phyloP scores from a whole-genome alignment of 2,113 vertebrate genomes.

The Platichthys stellatus region DNA sequence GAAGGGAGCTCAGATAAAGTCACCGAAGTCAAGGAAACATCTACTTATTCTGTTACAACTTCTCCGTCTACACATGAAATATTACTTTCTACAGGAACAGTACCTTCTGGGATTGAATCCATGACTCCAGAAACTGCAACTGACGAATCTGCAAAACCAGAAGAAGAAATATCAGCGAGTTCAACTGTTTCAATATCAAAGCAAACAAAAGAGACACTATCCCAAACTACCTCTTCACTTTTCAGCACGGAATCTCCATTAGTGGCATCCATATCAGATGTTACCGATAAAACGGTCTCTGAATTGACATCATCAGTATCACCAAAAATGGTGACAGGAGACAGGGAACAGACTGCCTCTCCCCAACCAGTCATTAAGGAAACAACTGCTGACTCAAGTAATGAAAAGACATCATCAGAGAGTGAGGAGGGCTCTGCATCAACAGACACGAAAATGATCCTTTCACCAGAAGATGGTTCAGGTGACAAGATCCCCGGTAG shows the following conservation, averaged over 20 bases:
- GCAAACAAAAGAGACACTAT: conserved; percentile 12
- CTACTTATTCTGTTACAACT: conserved; percentile 3
- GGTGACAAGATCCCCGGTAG: neutral
- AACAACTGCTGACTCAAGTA: neutral
- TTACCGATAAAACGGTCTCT: conserved; percentile 2
- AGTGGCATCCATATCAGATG: conserved; percentile 18
- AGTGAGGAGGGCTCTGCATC: conserved; percentile 4
- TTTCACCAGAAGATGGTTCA: conserved; percentile 17
- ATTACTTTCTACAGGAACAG: neutral
- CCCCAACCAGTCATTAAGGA: neutral
- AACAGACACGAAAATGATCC: conserved; percentile 17
- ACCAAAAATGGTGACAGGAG: conserved; percentile 10
- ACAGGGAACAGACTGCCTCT: conserved; percentile 11
- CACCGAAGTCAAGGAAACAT: conserved; percentile 12
- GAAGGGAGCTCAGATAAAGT: conserved; percentile 14
- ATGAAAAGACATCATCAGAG: conserved; percentile 16
- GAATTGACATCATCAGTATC: neutral
- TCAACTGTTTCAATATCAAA: conserved; percentile 9
- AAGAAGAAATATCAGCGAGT: conserved; percentile 35
- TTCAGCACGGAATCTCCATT: conserved; percentile 27
- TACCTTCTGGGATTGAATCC: neutral
- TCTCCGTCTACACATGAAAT: conserved; percentile 4
- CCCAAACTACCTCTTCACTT: conserved; percentile 20
- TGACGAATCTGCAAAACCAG: conserved; percentile 2
- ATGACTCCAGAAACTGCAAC: conserved; percentile 9